Evolutionary conservation across 2,888 invertebrate species (phyloP), one percentile per base, ranked within the genome.

Genomic region (Drosophila differens): DNA sequence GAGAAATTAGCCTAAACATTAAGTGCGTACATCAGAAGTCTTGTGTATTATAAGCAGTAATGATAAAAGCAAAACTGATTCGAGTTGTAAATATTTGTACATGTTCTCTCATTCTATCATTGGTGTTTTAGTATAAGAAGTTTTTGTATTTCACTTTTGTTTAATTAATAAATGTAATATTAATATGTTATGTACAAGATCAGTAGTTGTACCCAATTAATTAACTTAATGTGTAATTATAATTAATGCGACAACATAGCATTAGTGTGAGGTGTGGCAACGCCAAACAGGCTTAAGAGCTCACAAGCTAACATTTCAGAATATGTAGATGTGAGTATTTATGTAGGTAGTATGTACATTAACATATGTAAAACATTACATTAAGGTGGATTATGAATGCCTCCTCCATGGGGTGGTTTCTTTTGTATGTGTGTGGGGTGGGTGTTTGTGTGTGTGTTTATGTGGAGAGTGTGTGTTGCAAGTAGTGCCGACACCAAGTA

Each of bases 141-240:
- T n/a, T 9, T 49, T 53, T 55, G 22, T 39, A 16, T 10, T 28
- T 30, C 4, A 3, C 10, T 25, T 52, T 3, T 12, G 49, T 37
- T 22, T 30, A 37, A 16, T 35, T 30, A 32, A 6, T 55, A 35
- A 35, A 35, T 35, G 16, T 49, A 33, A n/a, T 32, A 49, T 69
- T 49, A 39, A n/a, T 25, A 49, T 70, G 35, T 59, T 86, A 81
- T 85, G 63, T 81, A 79, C 76, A 75, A 62, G 63, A 74, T 75
- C 71, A 32, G 30, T 67, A 30, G 32, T 58, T 74, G 64, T 70
- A 71, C 67, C 68, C 44, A 55, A 53, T 79, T 72, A 39, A 63
- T 74, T 59, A 39, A 65, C 60, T 63, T 76, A 78, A 37, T 44
- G 30, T 55, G 22, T 60, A 62, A 30, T n/a, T 51, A 28, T 12